Base-by-base conservation (phyloP, 2,797 vertebrate genomes). In the Astyanax mexicanus region DNA sequence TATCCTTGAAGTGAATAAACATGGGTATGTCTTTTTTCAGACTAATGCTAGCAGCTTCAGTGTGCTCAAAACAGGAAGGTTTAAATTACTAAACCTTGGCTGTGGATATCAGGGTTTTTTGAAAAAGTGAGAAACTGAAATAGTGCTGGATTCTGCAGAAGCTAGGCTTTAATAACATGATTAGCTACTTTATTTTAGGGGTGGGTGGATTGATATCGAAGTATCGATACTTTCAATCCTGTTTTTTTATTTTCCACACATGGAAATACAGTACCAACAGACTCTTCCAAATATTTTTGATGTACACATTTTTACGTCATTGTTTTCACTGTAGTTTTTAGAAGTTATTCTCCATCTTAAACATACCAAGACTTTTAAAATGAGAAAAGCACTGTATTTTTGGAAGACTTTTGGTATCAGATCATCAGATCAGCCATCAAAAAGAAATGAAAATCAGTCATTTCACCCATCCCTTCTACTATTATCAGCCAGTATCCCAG, bases 101-200 rank as follows among this genome's bases (percentile, higher is more conserved):
- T 19, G 23, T 62, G 38, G 23, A 65, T 66, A 65, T 17, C 47
- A 62, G 71, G 45, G 44, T 35, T 52, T 61, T 19, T n/a, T n/a
- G 21, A 52, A 62, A 35, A 40, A 15, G 3, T 3, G 23, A 66
- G 45, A 32, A 2, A 51, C 23, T 11, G 7, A 11, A 62, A 19
- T 8, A 23, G 12, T 4, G 12, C 11, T 25, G 11, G n/a, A 6
- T 19, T 37, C 29, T 17, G 15, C 17, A 60, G 35, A 37, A 60
- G 17, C 35, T 19, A 3, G n/a, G 57, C 57, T 37, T 21, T 1
- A 19, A 12, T n/a, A 8, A 19, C 38, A 44, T 11, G 0, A 11
- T 17, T 8, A 15, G 10, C 21, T 1, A 15, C 11, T 62, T 3
- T 19, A 61, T 13, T 21, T n/a, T 1, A 37, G 35, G 37, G 35